phyloP scores from a whole-genome alignment of 2,113 vertebrate species.

The Hemiprocne comata region DNA sequence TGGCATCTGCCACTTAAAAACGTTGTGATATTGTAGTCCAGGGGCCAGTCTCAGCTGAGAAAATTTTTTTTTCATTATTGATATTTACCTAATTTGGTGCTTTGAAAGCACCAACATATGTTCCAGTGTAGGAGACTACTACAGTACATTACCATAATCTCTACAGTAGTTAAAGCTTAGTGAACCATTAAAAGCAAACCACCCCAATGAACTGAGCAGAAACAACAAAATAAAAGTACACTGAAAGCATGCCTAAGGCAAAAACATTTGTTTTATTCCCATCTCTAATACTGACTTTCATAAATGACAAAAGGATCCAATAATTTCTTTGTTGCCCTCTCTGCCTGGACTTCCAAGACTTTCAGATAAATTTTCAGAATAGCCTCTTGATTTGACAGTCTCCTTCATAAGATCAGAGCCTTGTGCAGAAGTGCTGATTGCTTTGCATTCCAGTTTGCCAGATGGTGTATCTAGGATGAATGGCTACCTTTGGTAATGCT shows the following conservation, averaged over 20 bases:
- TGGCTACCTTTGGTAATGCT: not conserved
- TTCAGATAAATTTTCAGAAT: not conserved
- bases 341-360: not conserved
- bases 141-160: not conserved
- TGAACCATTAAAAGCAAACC: slow-evolving; percentile 28
- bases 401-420: not conserved
- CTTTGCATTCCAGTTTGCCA: not conserved
- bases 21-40: not conserved
- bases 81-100: not conserved
- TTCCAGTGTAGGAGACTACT: not conserved
- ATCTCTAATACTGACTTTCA: not conserved
- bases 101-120: not conserved
- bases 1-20: not conserved
- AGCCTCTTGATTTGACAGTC: not conserved
- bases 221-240: slow-evolving; percentile 12
- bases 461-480: not conserved
- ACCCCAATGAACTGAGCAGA: slow-evolving; percentile 1
- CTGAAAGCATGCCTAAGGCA: slow-evolving; percentile 34
- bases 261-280: not conserved
- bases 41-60: not conserved
- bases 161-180: not conserved
- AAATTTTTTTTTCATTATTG: not conserved
- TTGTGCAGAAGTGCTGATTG: not conserved
- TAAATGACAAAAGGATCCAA: not conserved
- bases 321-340: not conserved